Percentiles rank a stretch among this genome's conserved stretches.
Conservation (phyloP, 2,113 vertebrate species). For the Petroica traversi region DNA sequence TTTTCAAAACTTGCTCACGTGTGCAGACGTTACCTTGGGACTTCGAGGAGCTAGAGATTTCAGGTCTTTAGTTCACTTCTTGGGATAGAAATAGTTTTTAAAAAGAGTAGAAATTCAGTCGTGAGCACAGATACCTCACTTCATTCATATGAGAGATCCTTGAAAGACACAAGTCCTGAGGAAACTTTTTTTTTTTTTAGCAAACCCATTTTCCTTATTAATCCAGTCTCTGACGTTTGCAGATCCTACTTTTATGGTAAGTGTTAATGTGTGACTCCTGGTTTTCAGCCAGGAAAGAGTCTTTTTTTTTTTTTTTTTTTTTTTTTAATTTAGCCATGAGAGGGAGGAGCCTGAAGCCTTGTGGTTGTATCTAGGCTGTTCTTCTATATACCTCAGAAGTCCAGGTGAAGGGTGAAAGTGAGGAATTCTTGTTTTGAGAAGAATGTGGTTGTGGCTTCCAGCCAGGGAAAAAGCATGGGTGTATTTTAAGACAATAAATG, state of each 20-base stretch:
- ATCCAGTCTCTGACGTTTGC: neutral
- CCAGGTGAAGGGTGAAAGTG: neutral
- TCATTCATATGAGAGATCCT: accelerated
- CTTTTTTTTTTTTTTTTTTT: accelerated
- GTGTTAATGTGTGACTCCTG: accelerated
- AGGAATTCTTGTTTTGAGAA: accelerated
- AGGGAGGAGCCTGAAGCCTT: accelerated
- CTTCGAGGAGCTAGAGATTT: neutral
- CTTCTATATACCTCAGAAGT: neutral
- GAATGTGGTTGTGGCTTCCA: accelerated
- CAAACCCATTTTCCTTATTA: neutral
- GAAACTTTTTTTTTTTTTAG: neutral
- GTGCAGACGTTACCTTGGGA: accelerated
- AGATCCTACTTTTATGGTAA: neutral
- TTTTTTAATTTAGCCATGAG: too few species aligned
- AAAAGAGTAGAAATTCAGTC: neutral
- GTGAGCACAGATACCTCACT: neutral
- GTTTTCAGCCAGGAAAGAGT: neutral
- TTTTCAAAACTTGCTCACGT: neutral
- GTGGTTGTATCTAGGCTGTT: neutral
- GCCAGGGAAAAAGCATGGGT: neutral
- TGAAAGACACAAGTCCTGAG: neutral
- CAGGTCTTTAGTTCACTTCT: neutral
- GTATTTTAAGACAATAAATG: neutral
- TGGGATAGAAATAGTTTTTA: neutral